Evolutionary conservation across 2,113 vertebrate genomes (phyloP).

Genomic region (Clupea harengus): DNA sequence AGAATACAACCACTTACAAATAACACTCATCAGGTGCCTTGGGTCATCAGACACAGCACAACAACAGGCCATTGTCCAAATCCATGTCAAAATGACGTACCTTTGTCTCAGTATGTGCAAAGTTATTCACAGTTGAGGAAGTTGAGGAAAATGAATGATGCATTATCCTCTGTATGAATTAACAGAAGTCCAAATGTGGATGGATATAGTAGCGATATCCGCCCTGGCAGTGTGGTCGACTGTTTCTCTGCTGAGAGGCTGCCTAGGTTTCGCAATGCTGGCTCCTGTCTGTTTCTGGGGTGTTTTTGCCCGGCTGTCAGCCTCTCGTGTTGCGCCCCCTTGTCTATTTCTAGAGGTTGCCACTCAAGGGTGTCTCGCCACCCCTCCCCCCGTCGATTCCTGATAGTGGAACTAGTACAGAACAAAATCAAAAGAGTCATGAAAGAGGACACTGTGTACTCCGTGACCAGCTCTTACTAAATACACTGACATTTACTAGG

Average conservation of each 20-base stretch:
- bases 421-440: not conserved
- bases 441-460: not conserved
- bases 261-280: conserved; percentile 23
- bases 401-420: not conserved
- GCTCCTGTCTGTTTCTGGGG: conserved; percentile 25
- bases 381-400: not conserved
- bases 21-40: not conserved
- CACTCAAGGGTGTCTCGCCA: not conserved
- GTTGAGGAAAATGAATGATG: not conserved
- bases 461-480: not conserved
- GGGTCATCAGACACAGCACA: not conserved
- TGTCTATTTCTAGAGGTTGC: conserved; percentile 45
- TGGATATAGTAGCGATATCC: not conserved
- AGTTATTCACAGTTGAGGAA: not conserved
- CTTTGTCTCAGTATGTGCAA: not conserved
- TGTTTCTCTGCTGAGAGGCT: not conserved
- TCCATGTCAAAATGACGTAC: not conserved
- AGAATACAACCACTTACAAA: not conserved
- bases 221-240: not conserved
- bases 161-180: not conserved
- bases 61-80: not conserved
- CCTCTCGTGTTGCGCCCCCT: conserved; percentile 50
- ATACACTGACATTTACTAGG: not conserved
- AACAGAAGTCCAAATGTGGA: not conserved
- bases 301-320: conserved; percentile 51